Percentiles rank a stretch among this genome's conserved stretches.
phyloP scores from a whole-genome alignment of 2,113 vertebrate species.

The Labrus mixtus region DNA sequence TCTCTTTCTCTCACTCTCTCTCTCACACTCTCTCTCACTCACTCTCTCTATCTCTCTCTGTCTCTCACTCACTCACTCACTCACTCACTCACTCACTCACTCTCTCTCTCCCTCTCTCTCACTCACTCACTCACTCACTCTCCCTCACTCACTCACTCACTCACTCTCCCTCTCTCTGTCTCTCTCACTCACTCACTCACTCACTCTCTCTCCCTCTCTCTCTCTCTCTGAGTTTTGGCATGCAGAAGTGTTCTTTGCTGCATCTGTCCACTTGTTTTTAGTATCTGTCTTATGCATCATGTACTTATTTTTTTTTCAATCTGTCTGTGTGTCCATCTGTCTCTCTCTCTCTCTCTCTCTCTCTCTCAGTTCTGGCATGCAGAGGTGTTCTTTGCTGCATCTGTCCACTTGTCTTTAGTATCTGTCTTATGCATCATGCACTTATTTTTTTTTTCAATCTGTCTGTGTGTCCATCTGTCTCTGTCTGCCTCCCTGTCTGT shows the following conservation, averaged over 20 bases:
- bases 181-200: no score
- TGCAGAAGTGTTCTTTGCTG: slow-evolving; percentile 20
- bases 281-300: slow-evolving; percentile 43
- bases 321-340: slow-evolving; percentile 27
- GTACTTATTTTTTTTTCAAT: not conserved
- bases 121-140: no score
- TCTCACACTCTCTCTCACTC: no score
- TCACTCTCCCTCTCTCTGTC: no score
- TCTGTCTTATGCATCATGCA: slow-evolving; percentile 37
- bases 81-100: no score
- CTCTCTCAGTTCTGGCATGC: slow-evolving; percentile 62
- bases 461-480: slow-evolving; percentile 30
- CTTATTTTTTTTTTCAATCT: not conserved
- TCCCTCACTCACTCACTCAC: no score
- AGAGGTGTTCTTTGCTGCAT: slow-evolving; percentile 28
- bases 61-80: no score
- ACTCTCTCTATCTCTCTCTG: no score
- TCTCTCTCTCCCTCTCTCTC: no score
- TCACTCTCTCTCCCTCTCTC: no score
- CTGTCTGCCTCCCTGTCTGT: slow-evolving; percentile 25
- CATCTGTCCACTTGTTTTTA: slow-evolving; percentile 53
- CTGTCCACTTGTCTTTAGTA: slow-evolving; percentile 53
- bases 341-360: no score
- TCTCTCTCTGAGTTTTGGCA: slow-evolving; percentile 67
- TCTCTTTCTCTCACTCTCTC: no score